Evolutionary conservation across 2,797 vertebrate genomes (phyloP), one percentile per base, ranked within the genome.

Genomic region (Vireo griseus): DNA sequence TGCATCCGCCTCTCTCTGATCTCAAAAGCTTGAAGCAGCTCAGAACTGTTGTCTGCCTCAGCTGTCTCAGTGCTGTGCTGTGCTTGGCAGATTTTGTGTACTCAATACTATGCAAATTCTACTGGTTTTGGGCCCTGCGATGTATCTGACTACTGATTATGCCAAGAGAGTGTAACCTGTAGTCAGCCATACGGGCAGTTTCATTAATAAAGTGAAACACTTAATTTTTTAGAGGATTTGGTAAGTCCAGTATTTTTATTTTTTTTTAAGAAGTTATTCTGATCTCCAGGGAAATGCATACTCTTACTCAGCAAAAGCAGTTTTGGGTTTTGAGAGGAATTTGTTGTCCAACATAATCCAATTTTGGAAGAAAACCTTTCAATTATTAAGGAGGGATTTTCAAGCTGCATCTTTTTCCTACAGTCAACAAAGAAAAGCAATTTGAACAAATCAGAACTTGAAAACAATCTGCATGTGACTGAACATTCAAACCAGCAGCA

Each of bases 221-320:
- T 3, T 24, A 4, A 68, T 24, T 55, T 45, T 50, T 69, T 44
- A 65, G 51, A 77, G 17, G 16, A 68, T 62, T 87, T 87, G 16
- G 0, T 54, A 54, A 58, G 13, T 29, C 37, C 7, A 35, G 2
- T 48, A 2, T 19, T 63, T 77, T 42, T 9, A 0, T 3, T 40
- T 29, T 55, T 55, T 67, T 50, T 74, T 29, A n/a, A 54, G 16
- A 7, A 20, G n/a, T 61, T 25, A 10, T 33, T 71, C 22, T 88
- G 6, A 29, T 48, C 28, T 90, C 29, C 42, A 67, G 57, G 13
- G 22, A 74, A 33, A 29, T 16, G 29, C 42, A 20, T 57, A 35
- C 19, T 78, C 31, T 72, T 44, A 48, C 17, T 77, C 44, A 48
- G 11, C 11, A 71, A 52, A 77, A 66, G 28, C 7, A 28, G 29